phyloP scores from a whole-genome alignment of 2,888 invertebrate species.

The Lissonota sp. region DNA sequence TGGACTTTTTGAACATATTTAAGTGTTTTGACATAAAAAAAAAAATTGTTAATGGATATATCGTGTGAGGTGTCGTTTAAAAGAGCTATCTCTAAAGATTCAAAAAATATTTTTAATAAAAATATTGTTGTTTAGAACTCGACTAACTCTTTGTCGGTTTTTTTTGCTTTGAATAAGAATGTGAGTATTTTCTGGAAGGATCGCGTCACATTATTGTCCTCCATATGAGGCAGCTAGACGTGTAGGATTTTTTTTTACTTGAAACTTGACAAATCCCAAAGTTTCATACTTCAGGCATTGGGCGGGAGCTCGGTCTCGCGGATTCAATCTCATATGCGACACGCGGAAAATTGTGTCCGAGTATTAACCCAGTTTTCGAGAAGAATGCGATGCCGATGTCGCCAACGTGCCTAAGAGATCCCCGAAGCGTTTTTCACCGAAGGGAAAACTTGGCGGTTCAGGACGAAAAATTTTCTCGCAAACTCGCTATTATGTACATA shows the following conservation, averaged over 20 bases:
- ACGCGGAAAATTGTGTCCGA: conserved; percentile 68
- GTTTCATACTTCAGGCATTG: neutral
- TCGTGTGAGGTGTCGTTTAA: no score
- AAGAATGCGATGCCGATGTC: conserved; percentile 65
- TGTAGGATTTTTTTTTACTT: neutral
- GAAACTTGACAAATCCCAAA: conserved; percentile 26
- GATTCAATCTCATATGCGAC: conserved; percentile 35
- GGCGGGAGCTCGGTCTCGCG: neutral
- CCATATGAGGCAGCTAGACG: no score
- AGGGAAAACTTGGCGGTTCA: conserved; percentile 37
- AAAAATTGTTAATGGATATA: no score
- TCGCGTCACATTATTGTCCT: no score
- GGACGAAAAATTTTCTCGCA: conserved; percentile 36
- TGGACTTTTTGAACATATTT: no score
- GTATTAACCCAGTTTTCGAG: conserved; percentile 71
- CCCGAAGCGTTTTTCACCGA: conserved; percentile 8
- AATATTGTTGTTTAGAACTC: no score
- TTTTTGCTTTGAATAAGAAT: no score
- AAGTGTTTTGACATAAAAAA: no score
- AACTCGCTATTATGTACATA: conserved; percentile 3
- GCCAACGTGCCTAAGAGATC: neutral
- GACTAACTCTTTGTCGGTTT: no score
- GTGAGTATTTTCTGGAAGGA: no score
- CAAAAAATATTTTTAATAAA: no score
- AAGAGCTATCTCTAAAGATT: no score